Base-by-base conservation (phyloP, 2,888 invertebrate genomes). In the Drosophila fungiperda region DNA sequence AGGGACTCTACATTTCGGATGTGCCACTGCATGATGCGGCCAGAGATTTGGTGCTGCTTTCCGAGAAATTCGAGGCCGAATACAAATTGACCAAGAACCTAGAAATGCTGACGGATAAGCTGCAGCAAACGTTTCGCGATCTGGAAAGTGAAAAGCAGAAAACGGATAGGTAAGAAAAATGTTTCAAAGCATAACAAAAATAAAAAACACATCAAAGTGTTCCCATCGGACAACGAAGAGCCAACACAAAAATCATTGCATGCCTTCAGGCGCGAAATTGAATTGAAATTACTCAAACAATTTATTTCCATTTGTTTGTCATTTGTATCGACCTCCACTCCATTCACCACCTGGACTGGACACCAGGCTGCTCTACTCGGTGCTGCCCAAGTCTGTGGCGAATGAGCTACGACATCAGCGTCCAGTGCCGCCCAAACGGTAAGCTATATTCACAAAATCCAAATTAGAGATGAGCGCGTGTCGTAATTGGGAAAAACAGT, bases 1-100 rank as follows among this genome's bases (percentile, higher is more conserved):
- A 98, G 60, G 98, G 98, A 3, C 95, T 99, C 33, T 98, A 96
- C 93, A 96, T 99, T 88, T 97, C 98, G 71, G 99, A 99, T 93
- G 97, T 99, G 75, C 99, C 99, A 3, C 94, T 99, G 26, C 99
- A 99, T 92, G 99, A 99, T 92, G 98, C 99, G 2, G 99, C 99
- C 5, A 94, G 99, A 68, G 99, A 99, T 94, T 94, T 99, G 90
- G 98, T 99, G 9, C 94, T 99, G 85, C 96, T 99, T 95, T 98
- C 98, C 9, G 99, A 99, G 93, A 98, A 98, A 93, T 99, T 98
- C 92, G 98, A 98, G 93, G 98, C 98, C 0, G 99, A 99, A 93
- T 99, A 99, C 94, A 98, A 98, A 92, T 94, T 99, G 82, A 98
- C 98, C 0, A 96, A 98, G 91, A 98, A 98, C 93, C 94, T 99